Percentiles rank a stretch among this genome's conserved stretches.
phyloP scores from a whole-genome alignment of 2,888 invertebrate genomes.

The Diogma glabrata region DNA sequence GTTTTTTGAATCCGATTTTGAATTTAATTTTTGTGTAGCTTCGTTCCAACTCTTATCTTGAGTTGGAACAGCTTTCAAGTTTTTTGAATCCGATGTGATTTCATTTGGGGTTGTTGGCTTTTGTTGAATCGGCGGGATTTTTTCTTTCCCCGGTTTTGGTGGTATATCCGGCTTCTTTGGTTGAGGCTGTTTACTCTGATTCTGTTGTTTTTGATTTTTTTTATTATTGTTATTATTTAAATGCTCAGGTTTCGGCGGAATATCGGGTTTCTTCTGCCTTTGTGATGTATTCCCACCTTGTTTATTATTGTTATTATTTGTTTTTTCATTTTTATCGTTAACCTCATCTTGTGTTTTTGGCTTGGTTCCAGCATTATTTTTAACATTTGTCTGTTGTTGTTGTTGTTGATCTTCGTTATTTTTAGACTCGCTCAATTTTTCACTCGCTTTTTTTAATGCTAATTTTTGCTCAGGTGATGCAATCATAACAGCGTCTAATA shows the following conservation, averaged over 20 bases:
- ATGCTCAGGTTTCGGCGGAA: constrained; percentile 13
- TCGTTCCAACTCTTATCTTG: constrained; percentile 5
- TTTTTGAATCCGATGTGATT: constrained; percentile 3
- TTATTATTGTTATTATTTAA: constrained; percentile 7
- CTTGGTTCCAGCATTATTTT: constrained; percentile 7
- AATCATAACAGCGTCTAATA: constrained; percentile 12
- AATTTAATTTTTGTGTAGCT: not conserved
- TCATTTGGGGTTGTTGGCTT: not conserved
- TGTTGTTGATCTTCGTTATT: constrained; percentile 6
- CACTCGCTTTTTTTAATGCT: not conserved
- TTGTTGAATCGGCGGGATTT: not conserved
- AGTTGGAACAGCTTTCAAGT: constrained; percentile 8
- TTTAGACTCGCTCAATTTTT: constrained; percentile 7
- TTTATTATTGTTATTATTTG: not conserved
- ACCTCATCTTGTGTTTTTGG: not conserved
- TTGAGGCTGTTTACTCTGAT: not conserved
- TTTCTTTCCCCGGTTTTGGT: constrained; percentile 7
- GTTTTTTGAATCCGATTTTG: constrained; percentile 6
- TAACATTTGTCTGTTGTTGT: too few relatives aligned
- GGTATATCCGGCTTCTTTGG: constrained; percentile 5
- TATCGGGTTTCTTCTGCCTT: constrained; percentile 8
- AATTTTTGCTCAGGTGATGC: constrained; percentile 6
- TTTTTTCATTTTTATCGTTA: not conserved
- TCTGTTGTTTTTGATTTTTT: not conserved
- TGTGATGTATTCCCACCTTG: not conserved